phyloP scores from a whole-genome alignment of 2,797 vertebrate genomes.

The Tympanoctomys barrerae region DNA sequence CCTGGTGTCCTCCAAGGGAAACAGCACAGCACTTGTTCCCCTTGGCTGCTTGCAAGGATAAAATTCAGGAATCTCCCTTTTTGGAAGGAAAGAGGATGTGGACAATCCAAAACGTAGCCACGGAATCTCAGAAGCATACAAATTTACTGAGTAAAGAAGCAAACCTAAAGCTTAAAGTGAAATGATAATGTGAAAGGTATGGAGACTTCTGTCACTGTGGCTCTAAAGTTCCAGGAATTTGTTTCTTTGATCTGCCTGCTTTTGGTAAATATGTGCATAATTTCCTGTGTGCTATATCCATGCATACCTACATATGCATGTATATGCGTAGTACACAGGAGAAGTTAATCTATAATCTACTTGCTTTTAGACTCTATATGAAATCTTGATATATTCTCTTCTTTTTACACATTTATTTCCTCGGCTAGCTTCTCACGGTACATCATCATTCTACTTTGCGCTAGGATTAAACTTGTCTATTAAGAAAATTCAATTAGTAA shows the following conservation, averaged over 20 bases:
- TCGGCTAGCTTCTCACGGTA: background rate
- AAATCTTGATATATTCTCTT: background rate
- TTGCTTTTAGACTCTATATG: background rate
- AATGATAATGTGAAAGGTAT: background rate
- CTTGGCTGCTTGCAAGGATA: background rate
- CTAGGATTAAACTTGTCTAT: slow-evolving; percentile 11
- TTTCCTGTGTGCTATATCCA: background rate
- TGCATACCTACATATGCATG: background rate
- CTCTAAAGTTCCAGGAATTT: slow-evolving; percentile 16
- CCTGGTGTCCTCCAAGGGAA: background rate
- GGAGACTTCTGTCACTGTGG: background rate
- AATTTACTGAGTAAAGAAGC: background rate
- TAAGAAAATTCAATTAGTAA: slow-evolving; percentile 10
- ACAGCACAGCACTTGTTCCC: background rate
- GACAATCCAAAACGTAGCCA: background rate
- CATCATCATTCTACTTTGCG: background rate
- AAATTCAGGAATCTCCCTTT: background rate
- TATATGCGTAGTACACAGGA: background rate
- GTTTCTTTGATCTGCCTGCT: background rate
- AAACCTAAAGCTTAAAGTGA: background rate
- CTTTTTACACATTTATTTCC: slow-evolving; percentile 44
- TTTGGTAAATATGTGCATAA: background rate
- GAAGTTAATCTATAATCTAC: background rate
- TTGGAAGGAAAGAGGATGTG: background rate
- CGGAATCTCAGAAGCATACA: background rate